Evolutionary conservation across 2,888 invertebrate genomes (phyloP), one percentile per base, ranked within the genome.

Genomic region (Agrotis segetum): DNA sequence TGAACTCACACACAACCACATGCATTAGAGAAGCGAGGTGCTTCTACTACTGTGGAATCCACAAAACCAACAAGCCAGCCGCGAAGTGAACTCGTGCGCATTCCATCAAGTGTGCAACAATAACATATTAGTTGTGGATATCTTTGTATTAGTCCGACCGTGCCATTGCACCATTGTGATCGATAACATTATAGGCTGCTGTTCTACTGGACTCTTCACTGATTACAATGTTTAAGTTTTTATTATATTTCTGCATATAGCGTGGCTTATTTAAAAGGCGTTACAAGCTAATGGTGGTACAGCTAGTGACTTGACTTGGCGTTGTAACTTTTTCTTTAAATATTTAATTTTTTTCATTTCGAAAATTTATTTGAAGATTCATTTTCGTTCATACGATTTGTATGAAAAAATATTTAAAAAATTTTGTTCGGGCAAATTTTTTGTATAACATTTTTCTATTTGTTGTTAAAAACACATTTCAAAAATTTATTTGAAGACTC

Each of bases 131-230:
- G 50, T 29, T n/a, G 13, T 52, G 16, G n/a, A 59, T 77, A 66
- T 63, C 66, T 70, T 24, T 49, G 21, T 16, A 29, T 50, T 61
- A 56, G 59, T 60, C 21, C 19, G 40, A 79, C 14, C 80, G 21
- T 79, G 56, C 50, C 1, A 24, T 2, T 24, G 24, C 24, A 4
- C 67, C 58, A 74, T 83, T 83, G 75, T 68, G 44, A 56, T 4
- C 19, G 83, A 83, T 83, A 83, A 68, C 67, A 83, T 79, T 79
- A 73, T 61, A 46, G 56, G 19, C 46, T 46, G 34, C 40, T 58
- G 60, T 65, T 71, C 53, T 53, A 49, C 64, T 40, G 17, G 17
- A 46, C 11, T 53, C 56, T 21, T 16, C 9, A 4, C 40, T 55
- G 56, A 79, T 67, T 47, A 62, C 14, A 60, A 60, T 59, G 21